Percentiles rank a stretch among this genome's conserved stretches.
These are phyloP conservation scores for Scortum barcoo DNA, from an alignment of 2,113 vertebrate genomes.

Conservation along the genomic window DNA sequence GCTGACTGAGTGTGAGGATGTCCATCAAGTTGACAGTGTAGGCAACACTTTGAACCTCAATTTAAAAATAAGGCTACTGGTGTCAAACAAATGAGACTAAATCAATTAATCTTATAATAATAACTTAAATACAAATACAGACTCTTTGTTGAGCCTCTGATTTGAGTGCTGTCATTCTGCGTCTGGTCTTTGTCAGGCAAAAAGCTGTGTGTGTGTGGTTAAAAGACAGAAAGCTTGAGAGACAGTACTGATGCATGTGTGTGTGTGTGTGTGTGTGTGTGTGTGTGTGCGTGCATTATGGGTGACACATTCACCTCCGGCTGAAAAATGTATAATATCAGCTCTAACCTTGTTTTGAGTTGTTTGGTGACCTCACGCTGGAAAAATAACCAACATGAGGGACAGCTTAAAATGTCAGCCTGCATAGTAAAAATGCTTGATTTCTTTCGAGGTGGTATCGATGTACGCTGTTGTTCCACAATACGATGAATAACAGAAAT, in stretches of 20 bases:
- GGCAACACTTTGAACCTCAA: background rate
- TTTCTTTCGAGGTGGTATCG: background rate
- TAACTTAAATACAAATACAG: background rate
- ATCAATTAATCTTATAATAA: background rate
- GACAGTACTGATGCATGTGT: background rate
- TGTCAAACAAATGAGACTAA: no score
- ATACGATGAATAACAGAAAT: background rate
- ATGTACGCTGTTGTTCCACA: background rate
- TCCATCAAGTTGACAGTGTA: background rate
- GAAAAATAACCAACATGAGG: background rate
- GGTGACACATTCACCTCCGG: no score
- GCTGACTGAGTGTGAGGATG: background rate
- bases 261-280: background rate
- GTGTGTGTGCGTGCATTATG: no score
- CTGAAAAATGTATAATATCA: background rate
- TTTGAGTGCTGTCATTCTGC: background rate
- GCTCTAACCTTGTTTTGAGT: background rate
- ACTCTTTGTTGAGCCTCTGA: background rate
- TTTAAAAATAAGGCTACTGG: background rate
- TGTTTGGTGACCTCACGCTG: background rate
- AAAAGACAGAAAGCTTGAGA: background rate
- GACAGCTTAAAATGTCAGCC: background rate
- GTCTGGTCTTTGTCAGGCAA: slow-evolving; percentile 16
- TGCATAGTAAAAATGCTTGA: background rate
- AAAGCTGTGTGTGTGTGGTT: background rate